Conservation (phyloP, 2,888 invertebrate genomes). For the Caenorhabditis uteleia region DNA sequence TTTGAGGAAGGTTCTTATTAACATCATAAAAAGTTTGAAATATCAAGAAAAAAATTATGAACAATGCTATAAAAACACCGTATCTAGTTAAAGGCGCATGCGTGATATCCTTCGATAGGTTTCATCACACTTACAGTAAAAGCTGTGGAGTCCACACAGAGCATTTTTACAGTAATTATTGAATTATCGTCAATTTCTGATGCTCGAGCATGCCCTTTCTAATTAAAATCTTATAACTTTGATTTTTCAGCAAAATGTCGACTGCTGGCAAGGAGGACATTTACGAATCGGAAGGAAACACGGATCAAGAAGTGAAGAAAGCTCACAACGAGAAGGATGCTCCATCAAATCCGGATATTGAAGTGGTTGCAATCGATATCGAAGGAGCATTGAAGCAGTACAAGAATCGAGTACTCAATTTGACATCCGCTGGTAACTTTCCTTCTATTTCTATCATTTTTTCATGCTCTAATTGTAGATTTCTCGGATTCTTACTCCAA, state of each 20-base stretch:
- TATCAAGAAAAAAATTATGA: too few relatives aligned
- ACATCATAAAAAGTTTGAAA: too few relatives aligned
- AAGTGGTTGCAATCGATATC: constrained; percentile 55
- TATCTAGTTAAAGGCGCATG: too few relatives aligned
- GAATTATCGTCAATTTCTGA: too few relatives aligned
- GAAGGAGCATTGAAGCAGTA: constrained; percentile 60
- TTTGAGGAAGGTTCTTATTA: too few relatives aligned
- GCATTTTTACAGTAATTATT: too few relatives aligned
- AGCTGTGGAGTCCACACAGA: too few relatives aligned
- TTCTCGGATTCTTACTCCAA: constrained; percentile 63
- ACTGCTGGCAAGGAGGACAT: constrained; percentile 69
- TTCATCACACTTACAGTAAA: too few relatives aligned
- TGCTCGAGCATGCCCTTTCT: too few relatives aligned
- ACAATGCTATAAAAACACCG: too few relatives aligned
- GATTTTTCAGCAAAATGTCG: constrained; percentile 35
- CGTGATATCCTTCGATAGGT: too few relatives aligned
- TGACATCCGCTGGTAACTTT: constrained; percentile 54
- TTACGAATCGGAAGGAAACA: constrained; percentile 59
- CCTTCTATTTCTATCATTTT: background rate
- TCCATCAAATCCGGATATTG: constrained; percentile 55
- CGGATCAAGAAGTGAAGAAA: constrained; percentile 29
- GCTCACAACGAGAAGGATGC: constrained; percentile 28
- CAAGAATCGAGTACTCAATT: constrained; percentile 53
- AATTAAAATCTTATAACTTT: background rate
- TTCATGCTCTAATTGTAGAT: constrained; percentile 41